Evolutionary conservation across 2,797 vertebrate species (phyloP).

Genomic region (Pseudochirops corinnae): DNA sequence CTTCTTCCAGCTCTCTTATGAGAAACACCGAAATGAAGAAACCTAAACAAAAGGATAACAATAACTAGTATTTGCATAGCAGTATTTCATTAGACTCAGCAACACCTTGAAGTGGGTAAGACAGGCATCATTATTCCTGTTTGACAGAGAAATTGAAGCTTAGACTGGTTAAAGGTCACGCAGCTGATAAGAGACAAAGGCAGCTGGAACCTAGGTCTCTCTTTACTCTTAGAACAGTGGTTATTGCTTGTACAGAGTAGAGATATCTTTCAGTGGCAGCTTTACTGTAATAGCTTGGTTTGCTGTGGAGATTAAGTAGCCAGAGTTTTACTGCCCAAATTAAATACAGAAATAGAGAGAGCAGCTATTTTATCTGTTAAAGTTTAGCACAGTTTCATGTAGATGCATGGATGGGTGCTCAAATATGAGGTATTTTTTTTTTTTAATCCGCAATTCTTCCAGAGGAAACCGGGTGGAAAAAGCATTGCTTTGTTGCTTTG

Average conservation of each 20-base stretch:
- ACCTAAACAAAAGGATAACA: neutral
- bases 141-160: neutral
- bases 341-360: neutral
- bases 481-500: neutral
- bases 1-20: neutral
- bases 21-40: neutral
- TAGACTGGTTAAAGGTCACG: neutral
- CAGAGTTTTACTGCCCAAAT: neutral
- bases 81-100: neutral
- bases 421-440: neutral
- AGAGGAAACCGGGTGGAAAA: constrained; percentile 3
- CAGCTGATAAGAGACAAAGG: neutral
- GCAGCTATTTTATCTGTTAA: neutral
- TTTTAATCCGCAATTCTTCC: neutral
- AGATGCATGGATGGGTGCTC: neutral
- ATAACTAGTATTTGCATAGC: neutral
- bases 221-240: neutral
- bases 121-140: neutral
- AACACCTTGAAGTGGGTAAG: no score
- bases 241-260: neutral
- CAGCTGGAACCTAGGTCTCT: neutral
- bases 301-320: neutral
- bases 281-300: constrained; percentile 11
- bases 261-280: neutral
- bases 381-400: neutral